Evolutionary conservation across 2,113 vertebrate species (phyloP), one percentile per base, ranked within the genome.

Genomic region (Willisornis vidua): DNA sequence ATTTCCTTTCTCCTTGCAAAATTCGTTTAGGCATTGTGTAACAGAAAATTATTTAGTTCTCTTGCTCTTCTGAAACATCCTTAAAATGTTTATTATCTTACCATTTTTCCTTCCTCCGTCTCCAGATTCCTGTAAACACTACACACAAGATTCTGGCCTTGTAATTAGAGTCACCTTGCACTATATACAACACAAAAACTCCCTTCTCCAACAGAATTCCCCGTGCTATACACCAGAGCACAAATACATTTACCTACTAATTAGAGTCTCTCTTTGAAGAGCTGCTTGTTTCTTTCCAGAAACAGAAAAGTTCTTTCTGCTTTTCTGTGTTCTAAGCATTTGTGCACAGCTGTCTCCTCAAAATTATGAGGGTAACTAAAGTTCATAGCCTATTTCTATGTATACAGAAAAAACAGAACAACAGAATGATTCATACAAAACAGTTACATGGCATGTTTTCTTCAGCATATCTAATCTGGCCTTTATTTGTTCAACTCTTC

Each of bases 1-100:
- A 67, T 80, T 88, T 88, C 85, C 68, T 85, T 94, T 45, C 46
- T 91, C 67, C 68, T 63, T 43, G 19, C 28, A 83, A 54, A 80
- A 88, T 28, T 66, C 81, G 66, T 35, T 35, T 35, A 55, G 10
- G 43, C 24, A 77, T 23, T 77, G 51, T 31, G 11, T 41, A 74
- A 70, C 26, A 17, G 39, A 54, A 48, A 68, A 68, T 19, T 7
- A 87, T 26, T 91, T 62, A 15, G 25, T 26, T 62, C n/a, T 73
- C 45, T 31, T 33, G n/a, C 20, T 65, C 74, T 61, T 41, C 67
- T 63, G 55, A 76, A 87, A 87, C 24, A 80, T 35, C 43, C 39
- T 45, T 49, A 86, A 76, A 91, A 58, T 43, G 33, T 79, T 48
- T 52, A 70, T 41, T n/a, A 62, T 52, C 70, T 59, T 75, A 79